Evolutionary conservation across 2,888 invertebrate species (phyloP), one percentile per base, ranked within the genome.

Genomic region (Plutella xylostella): DNA sequence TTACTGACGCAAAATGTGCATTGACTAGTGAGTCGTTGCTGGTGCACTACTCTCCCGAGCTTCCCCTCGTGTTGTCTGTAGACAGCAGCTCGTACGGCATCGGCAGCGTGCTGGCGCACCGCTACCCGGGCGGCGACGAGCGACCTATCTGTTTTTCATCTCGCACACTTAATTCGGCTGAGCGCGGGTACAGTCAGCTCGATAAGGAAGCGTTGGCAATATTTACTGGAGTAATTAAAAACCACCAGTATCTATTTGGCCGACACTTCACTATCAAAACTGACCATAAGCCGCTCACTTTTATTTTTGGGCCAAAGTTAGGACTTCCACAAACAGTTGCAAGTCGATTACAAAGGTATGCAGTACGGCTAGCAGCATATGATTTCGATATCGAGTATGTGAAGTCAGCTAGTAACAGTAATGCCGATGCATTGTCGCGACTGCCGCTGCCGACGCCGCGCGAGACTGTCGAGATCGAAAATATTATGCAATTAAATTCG

Each of bases 261-360:
- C 48, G 53, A 9, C 31, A 35, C 9, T 61, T 68, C 40, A 57
- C 50, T 1, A 45, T 73, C 6, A 18, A 61, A 11, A 74, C 70
- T 0, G 72, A 74, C 49, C 65, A 72, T 47, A 57, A 68, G 46
- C 72, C 77, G 2, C 48, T 79, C 5, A 51, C 54, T 4, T 49
- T 54, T 5, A 63, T 79, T 30, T 65, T 75, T 35, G 56, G 57
- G 1, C 43, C 45, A 3, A 58, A 57, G 52, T 48, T 48, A 21
- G 57, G 51, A n/a, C 63, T 53, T 49, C 63, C 54, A 39, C 51
- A 43, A n/a, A 51, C 60, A 21, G 60, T 63, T 21, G 57, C 66
- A 7, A 57, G 58, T 30, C 50, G 58, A 31, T 52, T 63, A 49
- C 63, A 57, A 51, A 48, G 58, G 34, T 68, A 58, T 55, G 63